These are phyloP conservation scores for Rhopilema esculentum DNA, from an alignment of 30 jellyfish, hydroid and myxozoan genomes.

Conservation along the genomic window DNA sequence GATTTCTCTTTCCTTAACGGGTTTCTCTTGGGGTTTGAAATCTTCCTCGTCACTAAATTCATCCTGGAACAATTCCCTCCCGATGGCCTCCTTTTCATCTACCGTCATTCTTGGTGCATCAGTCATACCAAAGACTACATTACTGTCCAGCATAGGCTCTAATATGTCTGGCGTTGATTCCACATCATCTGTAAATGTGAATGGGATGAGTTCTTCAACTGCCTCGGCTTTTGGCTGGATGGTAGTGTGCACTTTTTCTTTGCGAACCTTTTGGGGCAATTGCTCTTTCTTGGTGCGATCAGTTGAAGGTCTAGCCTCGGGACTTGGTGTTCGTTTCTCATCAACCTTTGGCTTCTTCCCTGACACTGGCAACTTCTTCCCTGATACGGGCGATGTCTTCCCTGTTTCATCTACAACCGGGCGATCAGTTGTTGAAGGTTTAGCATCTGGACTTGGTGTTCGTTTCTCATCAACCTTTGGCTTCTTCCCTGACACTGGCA, in stretches of 20 bases:
- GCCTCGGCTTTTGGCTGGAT: background rate
- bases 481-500: constrained; percentile 25
- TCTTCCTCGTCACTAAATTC: constrained; percentile 10
- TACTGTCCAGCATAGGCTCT: constrained; percentile 57
- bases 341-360: constrained; percentile 29
- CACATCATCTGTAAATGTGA: constrained; percentile 45
- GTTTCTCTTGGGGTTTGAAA: background rate
- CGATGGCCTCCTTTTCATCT: constrained; percentile 55
- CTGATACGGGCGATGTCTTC: constrained; percentile 11
- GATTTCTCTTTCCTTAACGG: background rate
- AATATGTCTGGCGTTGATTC: constrained; percentile 57
- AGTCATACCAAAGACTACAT: constrained; percentile 7
- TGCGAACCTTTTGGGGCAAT: constrained; percentile 14
- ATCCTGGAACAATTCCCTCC: constrained; percentile 45
- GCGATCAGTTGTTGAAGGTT: background rate
- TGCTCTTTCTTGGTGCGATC: background rate
- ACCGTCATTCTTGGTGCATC: constrained; percentile 41
- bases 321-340: constrained; percentile 19
- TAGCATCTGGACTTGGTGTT: constrained; percentile 17
- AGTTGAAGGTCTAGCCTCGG: background rate
- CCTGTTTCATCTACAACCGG: constrained; percentile 29
- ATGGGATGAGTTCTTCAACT: constrained; percentile 41
- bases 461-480: constrained; percentile 22
- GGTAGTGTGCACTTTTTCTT: background rate
- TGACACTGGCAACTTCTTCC: no score